Percentiles rank a stretch among this genome's conserved stretches.
These are phyloP conservation scores for Aphodius granarius DNA, from an alignment of 2,888 invertebrate species.

Conservation along the genomic window DNA sequence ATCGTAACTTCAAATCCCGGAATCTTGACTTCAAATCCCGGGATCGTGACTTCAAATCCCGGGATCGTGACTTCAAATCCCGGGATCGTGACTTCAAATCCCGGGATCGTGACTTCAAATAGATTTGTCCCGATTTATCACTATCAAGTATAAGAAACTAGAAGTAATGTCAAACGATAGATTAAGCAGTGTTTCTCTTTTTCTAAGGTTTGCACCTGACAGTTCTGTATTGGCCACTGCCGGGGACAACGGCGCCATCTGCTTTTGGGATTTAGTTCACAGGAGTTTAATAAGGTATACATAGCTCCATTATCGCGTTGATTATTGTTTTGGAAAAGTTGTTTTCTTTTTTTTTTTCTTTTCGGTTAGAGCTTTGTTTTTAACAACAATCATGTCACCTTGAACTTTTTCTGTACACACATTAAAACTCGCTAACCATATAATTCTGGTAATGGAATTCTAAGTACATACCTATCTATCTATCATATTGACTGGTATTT, in stretches of 20 bases:
- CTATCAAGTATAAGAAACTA: too few species aligned
- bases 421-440: background rate
- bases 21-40: too few species aligned
- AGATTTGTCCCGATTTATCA: too few species aligned
- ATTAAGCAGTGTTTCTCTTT: slow-evolving; percentile 16
- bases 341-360: background rate
- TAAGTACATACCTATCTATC: too few species aligned
- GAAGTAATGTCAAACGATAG: background rate
- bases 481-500: too few species aligned
- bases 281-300: slow-evolving; percentile 64
- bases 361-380: background rate
- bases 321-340: too few species aligned
- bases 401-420: background rate
- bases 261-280: slow-evolving; percentile 69
- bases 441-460: background rate
- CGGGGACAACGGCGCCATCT: slow-evolving; percentile 71
- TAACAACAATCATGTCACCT: background rate
- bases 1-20: too few species aligned
- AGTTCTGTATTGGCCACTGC: slow-evolving; percentile 67
- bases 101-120: background rate
- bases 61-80: too few species aligned
- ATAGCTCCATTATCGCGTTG: background rate
- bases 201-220: slow-evolving; percentile 63
- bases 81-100: too few species aligned
- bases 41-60: too few species aligned